Base-by-base conservation (phyloP, 2,797 vertebrate genomes). In the Jordanella pulchra region DNA sequence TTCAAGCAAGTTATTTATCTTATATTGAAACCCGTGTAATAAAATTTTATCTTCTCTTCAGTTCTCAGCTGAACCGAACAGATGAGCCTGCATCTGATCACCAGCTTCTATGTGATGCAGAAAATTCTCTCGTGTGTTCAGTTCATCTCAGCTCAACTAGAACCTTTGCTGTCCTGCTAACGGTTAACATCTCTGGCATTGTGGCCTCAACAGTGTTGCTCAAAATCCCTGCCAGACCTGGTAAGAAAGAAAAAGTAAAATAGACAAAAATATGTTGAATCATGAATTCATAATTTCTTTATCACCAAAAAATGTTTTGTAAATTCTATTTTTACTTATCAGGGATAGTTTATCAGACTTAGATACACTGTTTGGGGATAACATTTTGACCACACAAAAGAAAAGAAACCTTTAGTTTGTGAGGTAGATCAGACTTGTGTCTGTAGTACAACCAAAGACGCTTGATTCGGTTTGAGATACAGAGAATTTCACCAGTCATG, bases 231-330 rank as follows among this genome's bases (percentile, higher is more conserved):
- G 7, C 86, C 11, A 79, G 84, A 71, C 72, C 95, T 0, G 93
- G 97, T 98, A 89, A 95, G 95, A 89, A 25, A 50, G 10, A 10
- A 53, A 53, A 35, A 15, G 17, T 4, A 7, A 64, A 27, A 44
- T 25, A 9, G n/a, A 39, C 28, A 67, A n/a, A 48, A 50, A 21
- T 23, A 14, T 18, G 32, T 18, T n/a, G 7, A 35, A 39, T 35
- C 4, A n/a, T 9, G 35, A 15, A 47, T 45, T 55, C 7, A 15
- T 45, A 45, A 54, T 32, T 39, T 13, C 12, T 67, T 11, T 11
- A 51, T 4, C 32, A 2, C 27, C 56, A 60, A 9, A 35, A 10
- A 60, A 60, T 35, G 30, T 30, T 18, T 35, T 60, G 23, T 9
- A 35, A 35, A 0, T 23, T 60, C 17, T 2, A 35, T 35, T 60